These are phyloP conservation scores for Chloromyia formosa DNA, from an alignment of 2,888 invertebrate genomes.

Conservation along the genomic window DNA sequence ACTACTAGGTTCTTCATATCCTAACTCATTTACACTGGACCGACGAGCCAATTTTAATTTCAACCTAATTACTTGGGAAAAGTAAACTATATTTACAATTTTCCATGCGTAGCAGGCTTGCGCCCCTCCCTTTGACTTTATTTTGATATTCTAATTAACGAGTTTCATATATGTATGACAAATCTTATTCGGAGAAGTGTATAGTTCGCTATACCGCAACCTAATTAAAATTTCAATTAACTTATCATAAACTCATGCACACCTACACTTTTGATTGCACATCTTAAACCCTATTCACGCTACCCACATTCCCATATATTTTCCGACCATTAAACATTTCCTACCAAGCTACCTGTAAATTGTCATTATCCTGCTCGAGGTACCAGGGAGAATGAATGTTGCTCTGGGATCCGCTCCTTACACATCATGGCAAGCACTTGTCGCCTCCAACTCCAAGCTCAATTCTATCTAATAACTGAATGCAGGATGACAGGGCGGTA, in stretches of 20 bases:
- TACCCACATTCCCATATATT: background rate
- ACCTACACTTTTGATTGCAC: background rate
- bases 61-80: too few relatives aligned
- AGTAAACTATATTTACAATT: too few relatives aligned
- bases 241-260: conserved; percentile 7
- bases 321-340: conserved; percentile 3
- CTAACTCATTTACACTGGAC: too few relatives aligned
- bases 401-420: background rate
- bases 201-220: background rate
- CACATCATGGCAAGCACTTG: background rate
- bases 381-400: background rate
- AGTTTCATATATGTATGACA: too few relatives aligned
- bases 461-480: too few relatives aligned
- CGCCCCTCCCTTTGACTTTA: too few relatives aligned
- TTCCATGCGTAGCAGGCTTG: too few relatives aligned
- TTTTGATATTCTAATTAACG: too few relatives aligned
- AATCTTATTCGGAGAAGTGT: too few relatives aligned
- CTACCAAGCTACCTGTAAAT: background rate
- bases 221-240: conserved; percentile 10
- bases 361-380: background rate
- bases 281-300: background rate
- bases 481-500: too few relatives aligned
- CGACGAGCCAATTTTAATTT: too few relatives aligned
- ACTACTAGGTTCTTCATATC: too few relatives aligned
- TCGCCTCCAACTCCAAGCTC: background rate